Evolutionary conservation across 2,888 invertebrate species (phyloP), one percentile per base, ranked within the genome.

Genomic region (Folsomia candida): DNA sequence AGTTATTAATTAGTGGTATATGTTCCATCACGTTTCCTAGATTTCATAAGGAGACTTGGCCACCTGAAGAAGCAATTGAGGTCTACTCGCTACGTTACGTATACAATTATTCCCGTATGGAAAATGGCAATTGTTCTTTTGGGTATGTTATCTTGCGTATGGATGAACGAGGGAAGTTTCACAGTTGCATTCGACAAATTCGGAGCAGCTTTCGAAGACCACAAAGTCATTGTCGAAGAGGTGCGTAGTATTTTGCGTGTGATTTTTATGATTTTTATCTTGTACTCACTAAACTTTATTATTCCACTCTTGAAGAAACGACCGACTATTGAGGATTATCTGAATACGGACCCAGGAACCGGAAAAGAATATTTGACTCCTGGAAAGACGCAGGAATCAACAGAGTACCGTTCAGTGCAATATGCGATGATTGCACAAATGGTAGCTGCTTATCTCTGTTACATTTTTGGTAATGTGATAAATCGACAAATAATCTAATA

Each of bases 101-200:
- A 93, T 81, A 85, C 89, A 51, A 86, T 88, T 64, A 85, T 92
- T 1, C 88, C 93, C 0, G 77, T 92, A 22, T 89, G 91, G 87
- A 94, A 95, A 84, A 89, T 91, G 68, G 54, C 88, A 0, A 82
- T 91, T 2, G 94, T 94, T 81, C 87, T 91, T 75, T 79, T 85
- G 1, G 86, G 87, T 72, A 88, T 89, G 79, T 81, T 91, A 60
- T 80, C 89, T 9, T 87, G 89, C 67, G 84, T 89, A 70, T 81
- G 81, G 72, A 78, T 83, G 70, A 81, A 81, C 51, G 76, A 82
- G 51, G 80, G 81, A 37, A 74, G 80, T 11, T 66, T 77, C 0
- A 72, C 69, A 2, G 80, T 82, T 63, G 82, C 84, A 61, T 78
- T 82, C 62, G 78, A 76, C 2, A 59, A 71, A 29, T 80, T 82